These are phyloP conservation scores for Cataglyphis albicans DNA, from an alignment of 2,888 invertebrate genomes.

Conservation along the genomic window DNA sequence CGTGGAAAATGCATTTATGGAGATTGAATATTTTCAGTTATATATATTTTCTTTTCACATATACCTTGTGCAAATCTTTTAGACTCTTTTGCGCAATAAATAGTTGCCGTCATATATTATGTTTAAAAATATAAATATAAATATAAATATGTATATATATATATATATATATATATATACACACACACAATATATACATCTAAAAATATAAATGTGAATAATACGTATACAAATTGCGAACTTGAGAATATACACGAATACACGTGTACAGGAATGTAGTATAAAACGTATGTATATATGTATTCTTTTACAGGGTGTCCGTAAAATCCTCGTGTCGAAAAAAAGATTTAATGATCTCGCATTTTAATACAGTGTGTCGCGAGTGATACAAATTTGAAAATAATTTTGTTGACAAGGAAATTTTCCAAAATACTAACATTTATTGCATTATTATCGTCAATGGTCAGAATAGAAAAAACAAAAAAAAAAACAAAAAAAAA, in stretches of 20 bases:
- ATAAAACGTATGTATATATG: conserved; percentile 53
- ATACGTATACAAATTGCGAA: conserved; percentile 49
- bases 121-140: conserved; percentile 8
- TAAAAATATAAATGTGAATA: conserved; percentile 61
- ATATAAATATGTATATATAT: neutral
- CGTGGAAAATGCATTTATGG: neutral
- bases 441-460: neutral
- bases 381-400: neutral
- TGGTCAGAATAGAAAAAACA: neutral
- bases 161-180: conserved; percentile 65
- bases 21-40: neutral
- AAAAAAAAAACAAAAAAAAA: neutral
- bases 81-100: neutral
- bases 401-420: neutral
- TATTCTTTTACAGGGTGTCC: conserved; percentile 52
- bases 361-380: conserved; percentile 5
- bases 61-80: neutral
- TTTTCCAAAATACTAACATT: neutral
- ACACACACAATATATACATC: conserved; percentile 26
- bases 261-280: conserved; percentile 40
- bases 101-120: neutral
- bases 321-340: neutral
- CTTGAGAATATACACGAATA: conserved; percentile 29
- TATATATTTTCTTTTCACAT: neutral
- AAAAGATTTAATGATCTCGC: neutral